Evolutionary conservation across 2,888 invertebrate genomes (phyloP), one percentile per base, ranked within the genome.

Genomic region (Lagria hirta): DNA sequence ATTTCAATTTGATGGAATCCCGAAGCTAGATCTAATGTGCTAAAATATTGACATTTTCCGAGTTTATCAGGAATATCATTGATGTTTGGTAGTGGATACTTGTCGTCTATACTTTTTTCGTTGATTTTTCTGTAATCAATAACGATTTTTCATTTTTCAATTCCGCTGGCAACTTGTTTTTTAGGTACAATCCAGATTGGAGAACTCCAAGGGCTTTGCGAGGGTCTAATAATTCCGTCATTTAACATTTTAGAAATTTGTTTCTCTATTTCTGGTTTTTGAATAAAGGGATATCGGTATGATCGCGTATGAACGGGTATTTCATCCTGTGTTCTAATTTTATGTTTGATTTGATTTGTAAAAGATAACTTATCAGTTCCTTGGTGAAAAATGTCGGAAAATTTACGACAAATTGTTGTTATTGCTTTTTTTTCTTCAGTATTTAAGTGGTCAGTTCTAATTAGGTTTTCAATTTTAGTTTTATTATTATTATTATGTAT

Each of bases 1-100:
- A 68, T 55, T 33, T 45, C 11, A n/a, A 70, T 64, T 52, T 71
- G 69, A 41, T 71, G 69, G 48, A 63, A 71, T 0, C 69, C 69
- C 3, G 57, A 57, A 2, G 68, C 61, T n/a, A 71, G 34, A 48
- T 70, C 70, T 16, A 71, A 18, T 0, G 62, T 65, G 1, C 65
- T 58, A 34, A 69, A 71, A 49, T 66, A 70, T 38, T 56, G 55
- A 1, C 64, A 51, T 37, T 61, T 55, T 18, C 67, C 65, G 35
- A 71, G 37, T 50, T 68, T 62, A 37, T 67, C 62, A 7, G 69
- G 42, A 27, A 70, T 68, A 26, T 66, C 62, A 2, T 51, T 44
- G 3, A 69, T 70, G 40, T 64, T 64, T 0, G 68, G 66, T 14
- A 69, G 44, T 2, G 68, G 66, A 43, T 61, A 68, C 3, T 54